Evolutionary conservation across 1,140 invertebrate species (phyloP).

Genomic region (Drosophila repletoides): DNA sequence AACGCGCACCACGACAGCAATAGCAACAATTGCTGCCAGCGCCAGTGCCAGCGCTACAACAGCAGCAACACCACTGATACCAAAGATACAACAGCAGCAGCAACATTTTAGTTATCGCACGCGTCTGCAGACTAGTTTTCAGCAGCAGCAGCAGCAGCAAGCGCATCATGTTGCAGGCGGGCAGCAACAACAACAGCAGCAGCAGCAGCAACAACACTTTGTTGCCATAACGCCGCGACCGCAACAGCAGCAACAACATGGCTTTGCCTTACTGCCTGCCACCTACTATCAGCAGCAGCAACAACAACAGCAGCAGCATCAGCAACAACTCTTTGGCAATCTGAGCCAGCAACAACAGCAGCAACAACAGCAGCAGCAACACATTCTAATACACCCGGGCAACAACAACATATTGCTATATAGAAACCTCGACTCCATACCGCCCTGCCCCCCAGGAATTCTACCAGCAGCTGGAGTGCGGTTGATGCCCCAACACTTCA

Average conservation of each 20-base stretch:
- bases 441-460: conserved; percentile 71
- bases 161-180: conserved; percentile 41
- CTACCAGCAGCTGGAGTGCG: conserved; percentile 52
- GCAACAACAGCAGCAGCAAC: conserved; percentile 60
- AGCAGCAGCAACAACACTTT: conserved; percentile 56
- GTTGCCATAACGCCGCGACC: conserved; percentile 55
- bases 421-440: conserved; percentile 68
- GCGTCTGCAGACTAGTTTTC: conserved; percentile 43
- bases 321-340: conserved; percentile 59
- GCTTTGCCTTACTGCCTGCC: conserved; percentile 41
- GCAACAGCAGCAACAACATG: conserved; percentile 48
- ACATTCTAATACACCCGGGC: conserved; percentile 64
- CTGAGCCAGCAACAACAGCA: conserved; percentile 55
- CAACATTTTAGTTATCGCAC: conserved; percentile 59
- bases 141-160: conserved; percentile 61
- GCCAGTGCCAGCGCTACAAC: conserved; percentile 36
- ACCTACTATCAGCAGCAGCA: conserved; percentile 58
- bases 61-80: conserved; percentile 58
- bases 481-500: conserved; percentile 69
- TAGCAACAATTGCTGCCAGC: conserved; percentile 50
- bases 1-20: conserved; percentile 62
- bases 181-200: conserved; percentile 48
- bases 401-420: conserved; percentile 72
- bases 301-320: conserved; percentile 60
- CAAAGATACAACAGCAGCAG: conserved; percentile 57